Percentiles rank a stretch among this genome's conserved stretches.
phyloP scores from a whole-genome alignment of 2,113 vertebrate genomes.

The Oreotrochilus melanogaster region DNA sequence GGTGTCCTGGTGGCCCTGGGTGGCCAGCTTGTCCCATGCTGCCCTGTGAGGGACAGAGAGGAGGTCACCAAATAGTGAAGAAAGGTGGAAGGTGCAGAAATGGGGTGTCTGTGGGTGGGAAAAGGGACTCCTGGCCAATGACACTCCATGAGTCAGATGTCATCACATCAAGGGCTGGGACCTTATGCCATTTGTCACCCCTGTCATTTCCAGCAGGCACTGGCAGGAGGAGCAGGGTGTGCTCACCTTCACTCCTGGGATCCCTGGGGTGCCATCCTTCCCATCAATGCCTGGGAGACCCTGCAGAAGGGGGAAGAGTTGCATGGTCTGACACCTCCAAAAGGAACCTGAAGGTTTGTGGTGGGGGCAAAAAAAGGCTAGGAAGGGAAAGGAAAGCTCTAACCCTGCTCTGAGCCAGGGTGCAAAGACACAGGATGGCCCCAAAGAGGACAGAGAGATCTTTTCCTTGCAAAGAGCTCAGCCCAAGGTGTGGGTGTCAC shows the following conservation, averaged over 20 bases:
- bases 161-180: accelerated
- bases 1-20: slow-evolving; percentile 87
- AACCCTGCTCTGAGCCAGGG: not conserved
- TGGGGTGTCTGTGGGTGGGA: not conserved
- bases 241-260: slow-evolving; percentile 91
- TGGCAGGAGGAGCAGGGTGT: accelerated
- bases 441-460: accelerated
- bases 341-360: accelerated
- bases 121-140: not conserved
- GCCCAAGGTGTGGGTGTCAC: not conserved
- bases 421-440: accelerated
- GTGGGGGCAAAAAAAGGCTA: not conserved
- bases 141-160: not conserved
- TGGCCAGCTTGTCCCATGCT: slow-evolving; percentile 83
- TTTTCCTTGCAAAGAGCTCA: not conserved
- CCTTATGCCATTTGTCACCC: accelerated
- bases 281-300: slow-evolving; percentile 97
- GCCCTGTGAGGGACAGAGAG: slow-evolving; percentile 78
- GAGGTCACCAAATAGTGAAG: accelerated
- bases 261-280: slow-evolving; percentile 93
- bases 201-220: accelerated
- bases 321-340: accelerated
- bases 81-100: not conserved
- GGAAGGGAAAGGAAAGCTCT: not conserved
- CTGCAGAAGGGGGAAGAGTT: slow-evolving; percentile 53